phyloP scores from a whole-genome alignment of 2,797 vertebrate genomes.

The Pagetopsis macropterus region DNA sequence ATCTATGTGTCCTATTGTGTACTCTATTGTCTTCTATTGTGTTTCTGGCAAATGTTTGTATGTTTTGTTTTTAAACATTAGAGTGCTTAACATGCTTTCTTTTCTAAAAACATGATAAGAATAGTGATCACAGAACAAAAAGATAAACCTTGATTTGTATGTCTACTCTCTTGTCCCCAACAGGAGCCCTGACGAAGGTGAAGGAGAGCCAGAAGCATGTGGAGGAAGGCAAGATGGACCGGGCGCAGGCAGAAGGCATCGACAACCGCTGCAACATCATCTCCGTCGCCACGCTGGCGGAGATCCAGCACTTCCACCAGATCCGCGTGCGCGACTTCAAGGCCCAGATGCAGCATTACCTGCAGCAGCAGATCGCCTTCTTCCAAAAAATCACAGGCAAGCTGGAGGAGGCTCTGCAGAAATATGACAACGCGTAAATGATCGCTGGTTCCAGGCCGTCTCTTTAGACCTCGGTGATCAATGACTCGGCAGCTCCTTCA shows the following conservation, averaged over 20 bases:
- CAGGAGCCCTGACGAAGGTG: slow-evolving; percentile 98
- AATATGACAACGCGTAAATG: slow-evolving; percentile 91
- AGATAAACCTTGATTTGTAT: neutral
- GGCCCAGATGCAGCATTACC: slow-evolving; percentile 96
- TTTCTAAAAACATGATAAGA: too few relatives aligned
- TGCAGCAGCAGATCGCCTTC: slow-evolving; percentile 96
- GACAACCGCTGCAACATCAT: slow-evolving; percentile 97
- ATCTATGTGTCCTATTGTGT: too few relatives aligned
- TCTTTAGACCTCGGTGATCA: slow-evolving; percentile 22
- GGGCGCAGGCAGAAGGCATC: slow-evolving; percentile 90
- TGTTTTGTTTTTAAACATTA: too few relatives aligned
- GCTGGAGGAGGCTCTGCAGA: slow-evolving; percentile 94
- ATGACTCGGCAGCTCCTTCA: slow-evolving; percentile 19
- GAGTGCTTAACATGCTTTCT: too few relatives aligned
- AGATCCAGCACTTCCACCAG: slow-evolving; percentile 98
- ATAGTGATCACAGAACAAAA: too few relatives aligned
- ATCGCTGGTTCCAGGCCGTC: neutral
- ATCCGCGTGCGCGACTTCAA: slow-evolving; percentile 96
- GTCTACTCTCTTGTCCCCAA: slow-evolving; percentile 29
- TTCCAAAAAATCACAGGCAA: slow-evolving; percentile 96
- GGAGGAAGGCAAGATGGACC: slow-evolving; percentile 97
- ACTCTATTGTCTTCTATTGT: too few relatives aligned
- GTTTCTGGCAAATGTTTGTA: too few relatives aligned
- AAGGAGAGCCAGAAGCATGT: slow-evolving; percentile 97
- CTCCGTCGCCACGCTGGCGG: slow-evolving; percentile 94